Conservation (phyloP, 2,888 invertebrate species). For the Teleogryllus oceanicus region DNA sequence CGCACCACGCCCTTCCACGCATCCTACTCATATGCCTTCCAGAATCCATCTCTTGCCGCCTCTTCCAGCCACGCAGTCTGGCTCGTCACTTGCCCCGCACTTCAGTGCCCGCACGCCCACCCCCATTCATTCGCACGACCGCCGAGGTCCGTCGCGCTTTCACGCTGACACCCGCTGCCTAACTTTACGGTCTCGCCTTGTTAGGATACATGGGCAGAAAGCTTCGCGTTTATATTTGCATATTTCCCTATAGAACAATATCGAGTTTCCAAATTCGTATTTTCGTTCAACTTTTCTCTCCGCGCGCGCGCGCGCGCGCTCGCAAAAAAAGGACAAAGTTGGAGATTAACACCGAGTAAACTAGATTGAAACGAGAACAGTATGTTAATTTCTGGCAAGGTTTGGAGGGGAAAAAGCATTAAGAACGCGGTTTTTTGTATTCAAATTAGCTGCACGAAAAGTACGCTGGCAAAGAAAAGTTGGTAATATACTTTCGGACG, state of each 20-base stretch:
- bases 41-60: too few relatives aligned
- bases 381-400: slow-evolving; percentile 9
- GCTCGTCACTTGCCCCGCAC: too few relatives aligned
- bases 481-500: slow-evolving; percentile 18
- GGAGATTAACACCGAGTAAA: slow-evolving; percentile 6
- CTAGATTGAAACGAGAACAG: slow-evolving; percentile 10
- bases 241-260: slow-evolving; percentile 11
- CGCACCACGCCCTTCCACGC: too few relatives aligned
- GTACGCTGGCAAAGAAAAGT: background rate
- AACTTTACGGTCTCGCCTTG: background rate
- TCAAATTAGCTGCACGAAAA: slow-evolving; percentile 18
- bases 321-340: background rate
- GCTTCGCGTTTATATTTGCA: slow-evolving; percentile 18
- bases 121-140: too few relatives aligned
- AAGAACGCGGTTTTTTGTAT: slow-evolving; percentile 12
- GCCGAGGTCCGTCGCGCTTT: background rate
- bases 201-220: background rate
- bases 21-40: too few relatives aligned
- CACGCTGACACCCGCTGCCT: background rate
- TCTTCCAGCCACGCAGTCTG: too few relatives aligned
- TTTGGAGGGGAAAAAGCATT: slow-evolving; percentile 18
- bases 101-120: too few relatives aligned
- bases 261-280: slow-evolving; percentile 6
- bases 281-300: slow-evolving; percentile 6
- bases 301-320: background rate